Conservation (phyloP, 2,797 vertebrate genomes). For the Rhynchotus rufescens region DNA sequence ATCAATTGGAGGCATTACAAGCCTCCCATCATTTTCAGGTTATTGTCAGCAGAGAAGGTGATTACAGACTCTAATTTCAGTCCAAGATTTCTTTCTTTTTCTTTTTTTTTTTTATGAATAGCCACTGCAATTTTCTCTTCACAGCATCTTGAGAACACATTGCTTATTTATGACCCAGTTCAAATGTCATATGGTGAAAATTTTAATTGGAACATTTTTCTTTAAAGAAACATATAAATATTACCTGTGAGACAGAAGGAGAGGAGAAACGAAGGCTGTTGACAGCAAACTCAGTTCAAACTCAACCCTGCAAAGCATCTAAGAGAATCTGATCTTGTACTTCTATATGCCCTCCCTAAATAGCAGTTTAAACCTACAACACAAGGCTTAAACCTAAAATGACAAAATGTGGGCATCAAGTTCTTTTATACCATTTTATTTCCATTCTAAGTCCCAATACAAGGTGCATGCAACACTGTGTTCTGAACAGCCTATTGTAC, state of each 20-base stretch:
- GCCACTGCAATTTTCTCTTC: slow-evolving; percentile 17
- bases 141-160: slow-evolving; percentile 14
- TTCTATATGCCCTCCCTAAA: neutral
- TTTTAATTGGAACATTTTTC: slow-evolving; percentile 65
- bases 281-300: slow-evolving; percentile 32
- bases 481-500: neutral
- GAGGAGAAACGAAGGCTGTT: neutral
- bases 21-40: slow-evolving; percentile 15
- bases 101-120: slow-evolving; percentile 1
- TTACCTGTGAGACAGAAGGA: slow-evolving; percentile 14
- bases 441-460: neutral
- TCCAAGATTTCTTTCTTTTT: too few relatives aligned
- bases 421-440: neutral
- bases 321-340: neutral
- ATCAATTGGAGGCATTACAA: neutral
- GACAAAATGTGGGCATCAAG: neutral
- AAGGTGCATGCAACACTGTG: neutral
- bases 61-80: slow-evolving; percentile 54
- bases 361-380: neutral
- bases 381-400: neutral
- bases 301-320: neutral
- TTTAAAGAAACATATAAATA: slow-evolving; percentile 52
- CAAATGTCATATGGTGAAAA: slow-evolving; percentile 31
- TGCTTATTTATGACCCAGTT: slow-evolving; percentile 60
- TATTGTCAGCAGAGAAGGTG: neutral